A percentile compares a stretch with the other conserved stretches of the same genome.
Evolutionary conservation across 30 jellyfish, hydroid and myxozoan species (phyloP).

Genomic region (Catostylus mosaicus): DNA sequence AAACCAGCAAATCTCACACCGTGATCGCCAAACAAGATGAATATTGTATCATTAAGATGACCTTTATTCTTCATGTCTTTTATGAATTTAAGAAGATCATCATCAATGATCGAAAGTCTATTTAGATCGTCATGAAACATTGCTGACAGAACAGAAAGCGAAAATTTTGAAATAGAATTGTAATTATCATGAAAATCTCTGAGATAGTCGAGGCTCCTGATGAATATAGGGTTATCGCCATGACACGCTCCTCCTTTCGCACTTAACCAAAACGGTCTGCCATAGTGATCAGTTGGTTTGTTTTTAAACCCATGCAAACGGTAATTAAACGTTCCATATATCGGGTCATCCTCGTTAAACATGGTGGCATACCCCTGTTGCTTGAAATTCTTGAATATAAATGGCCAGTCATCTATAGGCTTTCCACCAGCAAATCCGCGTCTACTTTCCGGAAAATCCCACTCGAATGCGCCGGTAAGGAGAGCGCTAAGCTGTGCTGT

Average conservation of each 20-base stretch:
- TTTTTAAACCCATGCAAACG: constrained; percentile 72
- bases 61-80: constrained; percentile 18
- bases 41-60: constrained; percentile 42
- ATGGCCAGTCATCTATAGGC: constrained; percentile 85
- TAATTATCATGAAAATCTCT: constrained; percentile 35
- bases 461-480: constrained; percentile 65
- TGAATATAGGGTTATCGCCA: constrained; percentile 38
- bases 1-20: constrained; percentile 78
- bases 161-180: constrained; percentile 39
- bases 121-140: constrained; percentile 55
- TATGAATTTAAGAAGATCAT: constrained; percentile 41
- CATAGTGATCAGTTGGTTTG: constrained; percentile 74
- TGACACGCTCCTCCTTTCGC: constrained; percentile 50
- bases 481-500: constrained; percentile 84
- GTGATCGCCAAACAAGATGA: constrained; percentile 82
- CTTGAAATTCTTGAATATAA: constrained; percentile 37
- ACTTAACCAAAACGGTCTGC: constrained; percentile 76
- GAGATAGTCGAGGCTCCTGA: constrained; percentile 49
- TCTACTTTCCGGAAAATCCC: constrained; percentile 79
- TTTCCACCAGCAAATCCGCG: constrained; percentile 60
- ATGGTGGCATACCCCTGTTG: constrained; percentile 70
- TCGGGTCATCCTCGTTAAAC: constrained; percentile 71
- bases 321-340: constrained; percentile 59
- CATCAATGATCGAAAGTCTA: constrained; percentile 33
- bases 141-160: constrained; percentile 54